These are phyloP conservation scores for Drosophila koepferae DNA, from an alignment of 2,888 invertebrate genomes.

Conservation along the genomic window DNA sequence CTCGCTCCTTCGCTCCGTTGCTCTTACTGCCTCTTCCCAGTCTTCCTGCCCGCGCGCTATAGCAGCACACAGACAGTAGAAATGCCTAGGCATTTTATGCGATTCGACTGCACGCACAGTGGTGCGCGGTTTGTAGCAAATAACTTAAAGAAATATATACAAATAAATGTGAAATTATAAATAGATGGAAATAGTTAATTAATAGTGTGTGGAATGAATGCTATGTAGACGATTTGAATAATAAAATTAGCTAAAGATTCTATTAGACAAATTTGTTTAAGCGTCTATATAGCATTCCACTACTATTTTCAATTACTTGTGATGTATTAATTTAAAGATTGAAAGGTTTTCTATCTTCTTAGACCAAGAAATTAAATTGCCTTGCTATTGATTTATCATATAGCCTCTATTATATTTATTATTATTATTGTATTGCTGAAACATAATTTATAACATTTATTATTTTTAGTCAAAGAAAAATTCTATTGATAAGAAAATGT, in stretches of 20 bases:
- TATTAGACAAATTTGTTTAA: background rate
- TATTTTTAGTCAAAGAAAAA: too few species aligned
- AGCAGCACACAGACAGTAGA: constrained; percentile 14
- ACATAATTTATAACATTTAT: too few species aligned
- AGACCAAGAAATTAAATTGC: too few species aligned
- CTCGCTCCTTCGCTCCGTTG: too few species aligned
- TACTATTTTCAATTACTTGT: too few species aligned
- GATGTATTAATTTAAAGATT: background rate
- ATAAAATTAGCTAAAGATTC: background rate
- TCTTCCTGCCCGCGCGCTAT: background rate
- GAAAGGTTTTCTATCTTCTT: background rate
- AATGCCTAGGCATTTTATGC: constrained; percentile 55
- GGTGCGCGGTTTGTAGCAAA: constrained; percentile 2
- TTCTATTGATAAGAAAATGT: too few species aligned
- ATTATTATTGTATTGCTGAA: too few species aligned
- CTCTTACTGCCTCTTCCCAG: background rate
- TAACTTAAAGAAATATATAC: background rate
- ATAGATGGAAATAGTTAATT: background rate
- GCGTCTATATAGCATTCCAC: too few species aligned
- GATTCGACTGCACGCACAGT: constrained; percentile 51
- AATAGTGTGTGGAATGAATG: background rate
- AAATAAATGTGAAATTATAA: background rate
- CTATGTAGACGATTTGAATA: background rate
- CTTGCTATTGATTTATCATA: too few species aligned
- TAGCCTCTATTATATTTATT: too few species aligned